Conservation (phyloP, 2,797 vertebrate species). For the Tamandua tetradactyla region DNA sequence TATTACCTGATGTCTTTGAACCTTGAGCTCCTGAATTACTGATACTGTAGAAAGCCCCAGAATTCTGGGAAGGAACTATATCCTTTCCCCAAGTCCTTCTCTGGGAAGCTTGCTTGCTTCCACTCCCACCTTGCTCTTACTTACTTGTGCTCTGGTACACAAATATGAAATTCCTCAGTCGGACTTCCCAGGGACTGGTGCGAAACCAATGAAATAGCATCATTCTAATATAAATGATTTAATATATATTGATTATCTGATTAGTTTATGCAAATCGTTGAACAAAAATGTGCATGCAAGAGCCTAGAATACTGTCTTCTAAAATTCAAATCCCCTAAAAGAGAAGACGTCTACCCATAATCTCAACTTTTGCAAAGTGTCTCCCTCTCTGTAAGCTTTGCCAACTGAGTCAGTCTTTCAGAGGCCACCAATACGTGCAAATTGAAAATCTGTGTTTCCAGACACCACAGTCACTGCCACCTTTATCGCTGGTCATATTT, state of each 20-base stretch:
- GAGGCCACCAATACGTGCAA: neutral
- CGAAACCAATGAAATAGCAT: conserved; percentile 28
- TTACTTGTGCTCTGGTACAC: neutral
- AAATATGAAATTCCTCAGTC: conserved; percentile 5
- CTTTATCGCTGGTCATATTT: conserved; percentile 39
- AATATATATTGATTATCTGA: conserved; percentile 27
- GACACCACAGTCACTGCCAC: neutral
- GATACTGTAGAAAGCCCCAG: neutral
- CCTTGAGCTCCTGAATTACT: neutral
- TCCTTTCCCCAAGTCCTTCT: neutral
- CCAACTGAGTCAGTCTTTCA: neutral
- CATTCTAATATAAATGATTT: conserved; percentile 56
- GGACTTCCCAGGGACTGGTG: neutral
- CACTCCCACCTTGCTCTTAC: neutral
- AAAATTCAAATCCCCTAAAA: conserved; percentile 46
- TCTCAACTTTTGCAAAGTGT: neutral
- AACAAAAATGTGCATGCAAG: neutral
- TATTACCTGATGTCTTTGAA: neutral
- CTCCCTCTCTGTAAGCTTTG: neutral
- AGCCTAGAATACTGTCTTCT: conserved; percentile 22
- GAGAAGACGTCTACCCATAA: neutral
- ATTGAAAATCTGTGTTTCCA: conserved; percentile 22
- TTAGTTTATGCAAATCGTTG: conserved; percentile 13
- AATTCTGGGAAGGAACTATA: neutral
- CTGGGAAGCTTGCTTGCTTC: neutral